Conservation (phyloP, 2,113 vertebrate species). For the Prionailurus viverrinus region DNA sequence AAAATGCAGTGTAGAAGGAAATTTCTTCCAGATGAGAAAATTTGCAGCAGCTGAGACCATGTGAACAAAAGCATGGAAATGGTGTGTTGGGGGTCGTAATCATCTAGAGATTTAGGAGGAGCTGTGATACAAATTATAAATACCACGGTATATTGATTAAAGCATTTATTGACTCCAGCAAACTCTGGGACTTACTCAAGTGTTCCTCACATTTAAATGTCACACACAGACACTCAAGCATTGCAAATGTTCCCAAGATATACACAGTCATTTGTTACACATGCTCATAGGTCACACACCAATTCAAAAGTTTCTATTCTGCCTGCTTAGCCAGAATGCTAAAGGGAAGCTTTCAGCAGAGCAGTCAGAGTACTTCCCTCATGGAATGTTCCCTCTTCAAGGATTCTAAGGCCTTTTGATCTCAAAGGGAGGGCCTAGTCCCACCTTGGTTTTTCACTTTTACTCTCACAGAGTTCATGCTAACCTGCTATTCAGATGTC, state of each 20-base stretch:
- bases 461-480: background rate
- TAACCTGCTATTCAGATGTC: background rate
- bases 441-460: background rate
- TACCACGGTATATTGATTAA: constrained; percentile 60
- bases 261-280: constrained; percentile 19
- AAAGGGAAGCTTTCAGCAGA: background rate
- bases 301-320: constrained; percentile 53
- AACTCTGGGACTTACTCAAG: constrained; percentile 53
- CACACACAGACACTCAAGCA: constrained; percentile 37
- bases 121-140: constrained; percentile 23
- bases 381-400: background rate
- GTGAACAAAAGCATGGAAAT: constrained; percentile 24
- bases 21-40: constrained; percentile 36
- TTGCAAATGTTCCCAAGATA: constrained; percentile 44
- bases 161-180: constrained; percentile 50
- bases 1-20: constrained; percentile 35
- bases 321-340: background rate
- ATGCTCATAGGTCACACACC: background rate
- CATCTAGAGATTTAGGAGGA: constrained; percentile 54
- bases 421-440: background rate
- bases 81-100: background rate
- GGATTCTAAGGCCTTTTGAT: background rate
- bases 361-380: background rate
- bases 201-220: constrained; percentile 70
- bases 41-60: constrained; percentile 17